A percentile compares a stretch with the other conserved stretches of the same genome.
Conservation (phyloP, 2,888 invertebrate genomes). For the Marasmarcha lunaedactyla region DNA sequence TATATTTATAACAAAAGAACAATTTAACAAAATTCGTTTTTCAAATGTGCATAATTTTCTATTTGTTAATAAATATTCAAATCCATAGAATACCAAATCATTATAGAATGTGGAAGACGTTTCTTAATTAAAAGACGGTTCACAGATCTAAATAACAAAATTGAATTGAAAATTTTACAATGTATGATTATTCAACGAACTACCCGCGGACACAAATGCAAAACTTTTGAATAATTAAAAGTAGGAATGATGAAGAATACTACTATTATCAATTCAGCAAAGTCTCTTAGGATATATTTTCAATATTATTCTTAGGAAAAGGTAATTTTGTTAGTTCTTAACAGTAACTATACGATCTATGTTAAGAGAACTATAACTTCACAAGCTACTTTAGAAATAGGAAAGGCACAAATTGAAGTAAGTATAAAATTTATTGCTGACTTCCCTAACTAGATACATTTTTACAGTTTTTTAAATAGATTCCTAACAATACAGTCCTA, state of each 20-base stretch:
- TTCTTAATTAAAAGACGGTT: conserved; percentile 26
- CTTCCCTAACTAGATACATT: conserved; percentile 54
- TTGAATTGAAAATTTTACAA: conserved; percentile 18
- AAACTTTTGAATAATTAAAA: conserved; percentile 22
- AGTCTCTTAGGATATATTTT: conserved; percentile 30
- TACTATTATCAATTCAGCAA: conserved; percentile 24
- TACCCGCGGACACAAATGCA: conserved; percentile 22
- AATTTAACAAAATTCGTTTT: too few species aligned
- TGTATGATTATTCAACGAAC: conserved; percentile 16
- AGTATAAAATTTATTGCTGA: conserved; percentile 71
- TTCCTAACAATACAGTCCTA: conserved; percentile 21
- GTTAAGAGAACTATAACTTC: conserved; percentile 46
- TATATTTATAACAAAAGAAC: too few species aligned
- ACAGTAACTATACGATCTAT: conserved; percentile 51
- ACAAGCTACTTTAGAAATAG: conserved; percentile 67
- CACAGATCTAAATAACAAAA: conserved; percentile 18
- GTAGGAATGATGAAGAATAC: conserved; percentile 35
- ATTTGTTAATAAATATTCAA: too few species aligned
- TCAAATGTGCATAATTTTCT: too few species aligned
- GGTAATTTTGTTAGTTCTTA: not conserved
- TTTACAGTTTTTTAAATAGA: conserved; percentile 27
- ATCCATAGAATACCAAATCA: not conserved
- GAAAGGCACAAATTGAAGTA: conserved; percentile 70
- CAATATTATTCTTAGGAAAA: not conserved
- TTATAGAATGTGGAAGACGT: conserved; percentile 36